A percentile compares a stretch with the other conserved stretches of the same genome.
Evolutionary conservation across 2,797 vertebrate genomes (phyloP).

Genomic region (Botia kubotai): DNA sequence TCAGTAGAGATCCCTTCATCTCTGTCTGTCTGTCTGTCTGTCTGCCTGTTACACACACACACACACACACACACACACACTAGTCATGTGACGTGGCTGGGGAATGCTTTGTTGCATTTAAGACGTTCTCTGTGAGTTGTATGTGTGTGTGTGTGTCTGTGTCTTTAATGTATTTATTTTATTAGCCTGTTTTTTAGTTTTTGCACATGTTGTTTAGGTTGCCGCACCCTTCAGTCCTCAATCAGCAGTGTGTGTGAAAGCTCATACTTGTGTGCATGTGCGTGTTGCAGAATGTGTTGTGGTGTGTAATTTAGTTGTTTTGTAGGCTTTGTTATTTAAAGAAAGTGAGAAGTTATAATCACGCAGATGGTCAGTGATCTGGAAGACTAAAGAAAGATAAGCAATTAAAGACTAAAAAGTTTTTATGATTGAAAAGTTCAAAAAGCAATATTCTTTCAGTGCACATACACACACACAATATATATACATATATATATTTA

Average conservation of each 20-base stretch:
- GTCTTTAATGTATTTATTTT: not conserved
- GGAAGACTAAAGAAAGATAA: not conserved
- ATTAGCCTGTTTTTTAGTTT: too few species aligned
- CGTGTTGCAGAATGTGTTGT: not conserved
- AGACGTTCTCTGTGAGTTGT: too few species aligned
- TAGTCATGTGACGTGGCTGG: not conserved
- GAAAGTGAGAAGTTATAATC: not conserved
- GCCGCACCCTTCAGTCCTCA: not conserved
- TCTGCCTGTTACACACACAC: not conserved
- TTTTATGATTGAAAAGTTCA: not conserved
- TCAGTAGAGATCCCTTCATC: conserved; percentile 8
- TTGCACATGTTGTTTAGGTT: not conserved
- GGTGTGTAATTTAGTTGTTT: not conserved
- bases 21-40: not conserved
- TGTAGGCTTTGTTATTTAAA: not conserved
- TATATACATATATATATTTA: too few species aligned
- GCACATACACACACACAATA: too few species aligned
- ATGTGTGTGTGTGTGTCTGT: not conserved
- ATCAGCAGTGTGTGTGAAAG: not conserved
- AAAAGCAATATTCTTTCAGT: too few species aligned
- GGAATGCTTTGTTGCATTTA: not conserved
- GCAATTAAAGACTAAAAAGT: not conserved
- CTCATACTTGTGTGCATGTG: not conserved
- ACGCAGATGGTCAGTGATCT: not conserved
- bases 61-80: not conserved